Conservation (phyloP, 2,113 vertebrate genomes). For the Phalacrocorax carbo region DNA sequence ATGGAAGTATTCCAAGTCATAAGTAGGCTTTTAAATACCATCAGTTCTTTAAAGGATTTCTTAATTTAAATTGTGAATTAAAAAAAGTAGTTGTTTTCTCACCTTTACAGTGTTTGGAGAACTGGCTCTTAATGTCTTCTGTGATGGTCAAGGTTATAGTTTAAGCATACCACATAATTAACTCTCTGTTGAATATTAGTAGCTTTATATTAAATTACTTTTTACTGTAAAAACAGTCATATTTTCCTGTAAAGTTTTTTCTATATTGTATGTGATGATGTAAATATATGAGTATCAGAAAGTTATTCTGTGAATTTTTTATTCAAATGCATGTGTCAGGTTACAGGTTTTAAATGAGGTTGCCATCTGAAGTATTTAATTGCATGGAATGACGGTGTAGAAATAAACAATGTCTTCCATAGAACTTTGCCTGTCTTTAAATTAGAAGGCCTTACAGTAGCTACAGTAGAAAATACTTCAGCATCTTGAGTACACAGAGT, state of each 20-base stretch:
- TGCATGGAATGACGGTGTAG: neutral
- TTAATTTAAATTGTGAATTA: neutral
- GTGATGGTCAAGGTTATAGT: neutral
- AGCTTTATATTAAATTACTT: neutral
- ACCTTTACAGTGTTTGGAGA: neutral
- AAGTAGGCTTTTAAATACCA: neutral
- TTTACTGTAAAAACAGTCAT: neutral
- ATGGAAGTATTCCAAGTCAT: neutral
- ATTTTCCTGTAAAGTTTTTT: neutral
- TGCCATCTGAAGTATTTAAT: neutral
- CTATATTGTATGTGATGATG: neutral
- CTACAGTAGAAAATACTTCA: neutral
- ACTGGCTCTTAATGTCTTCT: neutral
- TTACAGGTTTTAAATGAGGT: neutral
- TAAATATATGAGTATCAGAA: neutral
- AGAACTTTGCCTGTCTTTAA: neutral
- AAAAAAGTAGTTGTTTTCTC: neutral
- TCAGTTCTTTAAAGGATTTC: neutral
- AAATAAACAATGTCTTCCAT: neutral
- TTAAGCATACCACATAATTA: neutral
- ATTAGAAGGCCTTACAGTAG: neutral
- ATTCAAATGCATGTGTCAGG: neutral
- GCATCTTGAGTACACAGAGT: neutral
- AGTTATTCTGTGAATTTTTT: neutral
- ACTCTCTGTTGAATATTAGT: neutral